Evolutionary conservation across 2,888 invertebrate genomes (phyloP), one percentile per base, ranked within the genome.

Genomic region (Pandemis corylana): DNA sequence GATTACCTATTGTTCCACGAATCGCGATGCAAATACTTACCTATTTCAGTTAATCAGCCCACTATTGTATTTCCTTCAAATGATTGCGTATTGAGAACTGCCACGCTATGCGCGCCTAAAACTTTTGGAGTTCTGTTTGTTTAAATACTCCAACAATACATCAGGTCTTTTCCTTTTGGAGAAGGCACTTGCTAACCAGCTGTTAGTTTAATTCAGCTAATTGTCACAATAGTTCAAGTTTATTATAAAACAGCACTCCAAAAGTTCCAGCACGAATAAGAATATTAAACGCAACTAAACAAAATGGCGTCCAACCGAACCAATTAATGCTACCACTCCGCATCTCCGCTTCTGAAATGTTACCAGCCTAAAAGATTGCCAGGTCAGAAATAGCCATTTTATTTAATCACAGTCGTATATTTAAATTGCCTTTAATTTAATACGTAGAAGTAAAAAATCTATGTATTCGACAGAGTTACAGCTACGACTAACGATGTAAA

Each of bases 401-500:
- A 61, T 74, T 74, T 74, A 51, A 64, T 69, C 65, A 42, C 65
- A 65, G 49, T 46, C 68, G 51, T 13, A 36, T 51, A 56, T 42
- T 15, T 51, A 20, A 49, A 65, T 67, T 64, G 68, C 15, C 56
- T 72, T 61, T 61, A 71, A 36, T 62, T 75, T 70, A 63, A 67
- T 75, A 71, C 66, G 71, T 67, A 71, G 53, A 67, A 77, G 86
- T 87, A 88, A 87, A 89, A 89, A 89, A 88, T 87, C 88, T 88
- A 87, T 83, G 85, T 84, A 85, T 84, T 84, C 87, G 85, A 84
- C 85, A 89, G 86, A 87, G 87, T 86, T 87, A 85, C 88, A 86
- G 81, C 92, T 93, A 93, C 91, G 72, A 79, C 89, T 92, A 91
- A 86, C 84, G 79, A 88, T 88, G 86, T 88, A 87, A 87, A 89